Evolutionary conservation across 2,113 vertebrate species (phyloP).

Genomic region (Onychorhynchus coronatus): DNA sequence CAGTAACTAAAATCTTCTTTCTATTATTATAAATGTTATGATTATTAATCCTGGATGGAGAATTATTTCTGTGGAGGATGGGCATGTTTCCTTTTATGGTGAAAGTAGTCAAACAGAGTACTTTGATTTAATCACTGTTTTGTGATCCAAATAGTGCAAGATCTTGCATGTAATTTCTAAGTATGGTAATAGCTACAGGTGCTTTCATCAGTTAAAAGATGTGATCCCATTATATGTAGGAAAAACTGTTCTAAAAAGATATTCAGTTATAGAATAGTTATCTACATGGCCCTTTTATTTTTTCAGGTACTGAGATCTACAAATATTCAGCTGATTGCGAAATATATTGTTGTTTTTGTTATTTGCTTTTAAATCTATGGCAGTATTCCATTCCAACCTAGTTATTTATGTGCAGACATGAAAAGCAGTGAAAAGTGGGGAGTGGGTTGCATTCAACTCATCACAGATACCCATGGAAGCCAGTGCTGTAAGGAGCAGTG

Average conservation of each 20-base stretch:
- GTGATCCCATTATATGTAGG: neutral
- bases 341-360: neutral
- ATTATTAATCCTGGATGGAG: neutral
- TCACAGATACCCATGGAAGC: neutral
- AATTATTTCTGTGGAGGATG: neutral
- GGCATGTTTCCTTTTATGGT: neutral
- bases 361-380: neutral
- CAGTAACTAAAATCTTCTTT: neutral
- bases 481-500: neutral
- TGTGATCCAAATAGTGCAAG: neutral
- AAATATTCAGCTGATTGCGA: neutral
- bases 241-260: neutral
- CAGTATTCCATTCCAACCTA: neutral
- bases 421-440: neutral
- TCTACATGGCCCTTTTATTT: neutral
- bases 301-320: neutral
- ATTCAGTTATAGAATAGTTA: neutral
- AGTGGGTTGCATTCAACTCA: neutral
- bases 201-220: neutral
- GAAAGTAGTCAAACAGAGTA: neutral
- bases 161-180: neutral
- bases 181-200: neutral
- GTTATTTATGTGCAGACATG: neutral
- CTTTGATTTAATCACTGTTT: neutral
- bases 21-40: neutral